Evolutionary conservation across 2,113 vertebrate genomes (phyloP).

Genomic region (Poecile atricapillus): DNA sequence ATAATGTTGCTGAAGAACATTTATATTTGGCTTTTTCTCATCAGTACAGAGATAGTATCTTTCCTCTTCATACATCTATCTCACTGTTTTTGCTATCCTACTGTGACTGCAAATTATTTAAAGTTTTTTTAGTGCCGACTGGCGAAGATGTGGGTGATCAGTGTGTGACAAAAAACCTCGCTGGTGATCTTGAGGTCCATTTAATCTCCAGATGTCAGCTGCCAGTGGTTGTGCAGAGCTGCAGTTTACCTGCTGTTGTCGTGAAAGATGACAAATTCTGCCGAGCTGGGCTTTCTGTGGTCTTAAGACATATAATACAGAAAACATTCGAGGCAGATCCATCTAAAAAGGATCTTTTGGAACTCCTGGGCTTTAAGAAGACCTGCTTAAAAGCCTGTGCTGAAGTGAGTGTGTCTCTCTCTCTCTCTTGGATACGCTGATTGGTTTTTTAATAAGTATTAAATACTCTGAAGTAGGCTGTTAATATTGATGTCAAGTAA

Average conservation of each 20-base stretch:
- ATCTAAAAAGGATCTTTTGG: slow-evolving; percentile 78
- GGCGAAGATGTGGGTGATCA: slow-evolving; percentile 22
- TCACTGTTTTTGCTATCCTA: slow-evolving; percentile 90
- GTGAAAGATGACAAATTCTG: slow-evolving; percentile 79
- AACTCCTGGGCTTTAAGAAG: slow-evolving; percentile 94
- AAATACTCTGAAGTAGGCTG: neutral
- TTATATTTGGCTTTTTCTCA: slow-evolving; percentile 82
- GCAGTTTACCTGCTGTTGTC: slow-evolving; percentile 83
- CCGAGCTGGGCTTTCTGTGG: slow-evolving; percentile 91
- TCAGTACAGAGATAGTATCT: slow-evolving; percentile 64
- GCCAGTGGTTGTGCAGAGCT: slow-evolving; percentile 82
- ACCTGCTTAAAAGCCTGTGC: slow-evolving; percentile 98
- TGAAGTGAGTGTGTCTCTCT: slow-evolving; percentile 80
- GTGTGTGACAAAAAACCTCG: slow-evolving; percentile 51
- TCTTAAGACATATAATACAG: slow-evolving; percentile 87
- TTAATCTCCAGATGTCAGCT: slow-evolving; percentile 70
- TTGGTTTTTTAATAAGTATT: neutral
- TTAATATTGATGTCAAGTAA: neutral
- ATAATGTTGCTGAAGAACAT: slow-evolving; percentile 64
- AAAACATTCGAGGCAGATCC: slow-evolving; percentile 76
- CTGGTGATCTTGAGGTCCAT: slow-evolving; percentile 40
- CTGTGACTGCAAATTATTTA: slow-evolving; percentile 86
- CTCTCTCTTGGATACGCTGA: neutral
- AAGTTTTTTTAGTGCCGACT: slow-evolving; percentile 77
- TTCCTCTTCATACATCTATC: slow-evolving; percentile 89